These are phyloP conservation scores for Leptobrachium ailaonicum DNA, from an alignment of 2,113 vertebrate genomes.

Conservation along the genomic window DNA sequence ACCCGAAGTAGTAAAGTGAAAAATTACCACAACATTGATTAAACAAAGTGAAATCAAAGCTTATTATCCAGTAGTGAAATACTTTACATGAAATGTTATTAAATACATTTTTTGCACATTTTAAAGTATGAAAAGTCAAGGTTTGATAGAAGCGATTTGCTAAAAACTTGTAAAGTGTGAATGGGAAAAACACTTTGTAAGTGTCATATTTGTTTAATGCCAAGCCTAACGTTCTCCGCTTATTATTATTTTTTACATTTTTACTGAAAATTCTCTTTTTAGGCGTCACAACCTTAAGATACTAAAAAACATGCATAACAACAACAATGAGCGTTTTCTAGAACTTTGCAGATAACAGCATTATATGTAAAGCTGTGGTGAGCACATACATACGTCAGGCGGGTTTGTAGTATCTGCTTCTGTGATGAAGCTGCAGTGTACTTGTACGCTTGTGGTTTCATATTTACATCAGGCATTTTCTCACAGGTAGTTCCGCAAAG, in stretches of 20 bases:
- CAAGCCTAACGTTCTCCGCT: not conserved
- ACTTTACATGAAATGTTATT: too few species aligned
- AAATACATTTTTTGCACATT: too few species aligned
- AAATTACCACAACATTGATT: too few species aligned
- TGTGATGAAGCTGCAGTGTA: constrained; percentile 54
- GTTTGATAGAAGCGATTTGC: too few species aligned
- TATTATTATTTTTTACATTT: not conserved
- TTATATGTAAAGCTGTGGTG: constrained; percentile 23
- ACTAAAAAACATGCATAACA: not conserved
- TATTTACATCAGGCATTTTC: constrained; percentile 62
- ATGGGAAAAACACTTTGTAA: too few species aligned
- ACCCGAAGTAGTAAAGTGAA: too few species aligned
- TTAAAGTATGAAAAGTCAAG: too few species aligned
- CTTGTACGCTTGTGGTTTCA: constrained; percentile 57
- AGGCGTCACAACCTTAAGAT: not conserved
- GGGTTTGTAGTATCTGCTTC: constrained; percentile 5
- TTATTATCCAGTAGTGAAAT: too few species aligned
- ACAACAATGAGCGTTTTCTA: not conserved
- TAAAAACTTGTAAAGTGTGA: too few species aligned
- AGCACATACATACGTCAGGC: constrained; percentile 12
- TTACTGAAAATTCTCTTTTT: not conserved
- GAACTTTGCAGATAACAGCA: not conserved
- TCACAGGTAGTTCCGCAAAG: constrained; percentile 57
- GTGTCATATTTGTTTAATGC: too few species aligned
- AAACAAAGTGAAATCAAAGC: too few species aligned